These are phyloP conservation scores for Leucosticte australis DNA, from an alignment of 2,113 vertebrate genomes.

Conservation along the genomic window DNA sequence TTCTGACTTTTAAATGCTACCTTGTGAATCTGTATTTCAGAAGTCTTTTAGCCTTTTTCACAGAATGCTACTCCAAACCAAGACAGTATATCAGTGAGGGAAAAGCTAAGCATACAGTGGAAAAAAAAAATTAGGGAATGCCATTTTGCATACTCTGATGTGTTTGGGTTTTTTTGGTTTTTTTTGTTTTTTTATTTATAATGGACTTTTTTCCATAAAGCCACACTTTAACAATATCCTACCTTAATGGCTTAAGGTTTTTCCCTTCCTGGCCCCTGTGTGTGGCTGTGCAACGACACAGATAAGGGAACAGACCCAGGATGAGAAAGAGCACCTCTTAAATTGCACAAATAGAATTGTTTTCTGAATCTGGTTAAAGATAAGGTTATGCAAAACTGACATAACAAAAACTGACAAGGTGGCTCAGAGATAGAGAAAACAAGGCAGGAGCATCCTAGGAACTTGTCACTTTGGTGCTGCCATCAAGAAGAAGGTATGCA, in stretches of 20 bases:
- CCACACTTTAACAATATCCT: not conserved
- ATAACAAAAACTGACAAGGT: not conserved
- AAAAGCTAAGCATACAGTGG: not conserved
- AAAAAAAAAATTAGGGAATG: not conserved
- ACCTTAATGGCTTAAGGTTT: not conserved
- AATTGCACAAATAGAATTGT: not conserved
- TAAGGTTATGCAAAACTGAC: not conserved
- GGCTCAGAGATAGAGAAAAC: not conserved
- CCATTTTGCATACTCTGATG: not conserved
- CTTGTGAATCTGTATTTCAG: not conserved
- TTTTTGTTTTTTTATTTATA: not conserved
- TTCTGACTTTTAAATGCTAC: not conserved
- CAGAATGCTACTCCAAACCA: not conserved
- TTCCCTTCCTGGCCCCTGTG: not conserved
- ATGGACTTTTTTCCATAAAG: not conserved
- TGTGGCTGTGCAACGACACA: not conserved
- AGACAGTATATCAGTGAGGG: not conserved
- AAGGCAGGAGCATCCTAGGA: not conserved
- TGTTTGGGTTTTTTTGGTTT: not conserved
- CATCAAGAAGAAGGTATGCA: not conserved
- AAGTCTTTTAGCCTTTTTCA: not conserved
- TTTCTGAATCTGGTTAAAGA: not conserved
- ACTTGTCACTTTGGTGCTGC: not conserved
- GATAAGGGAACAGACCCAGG: not conserved
- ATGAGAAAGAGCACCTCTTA: not conserved